Evolutionary conservation across 2,113 vertebrate species (phyloP), one percentile per base, ranked within the genome.

Genomic region (Sinocyclocheilus maitianheensis): DNA sequence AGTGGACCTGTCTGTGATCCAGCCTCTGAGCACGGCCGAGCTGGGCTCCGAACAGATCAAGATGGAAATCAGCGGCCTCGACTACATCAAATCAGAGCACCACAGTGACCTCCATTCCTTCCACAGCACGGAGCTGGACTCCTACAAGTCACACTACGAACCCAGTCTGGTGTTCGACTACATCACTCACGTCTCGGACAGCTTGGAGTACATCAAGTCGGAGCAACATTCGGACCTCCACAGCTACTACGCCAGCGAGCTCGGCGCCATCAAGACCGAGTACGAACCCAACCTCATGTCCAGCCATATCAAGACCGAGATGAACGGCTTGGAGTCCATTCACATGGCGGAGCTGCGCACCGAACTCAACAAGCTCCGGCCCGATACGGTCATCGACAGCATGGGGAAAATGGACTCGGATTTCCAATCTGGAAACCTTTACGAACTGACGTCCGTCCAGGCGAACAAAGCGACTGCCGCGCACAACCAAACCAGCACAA

Each of bases 1-100:
- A 0, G 94, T 96, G 72, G 95, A 96, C 88, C 91, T 96, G 84
- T 95, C 95, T 0, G 93, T 95, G 90, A 96, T 96, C 90, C 94
- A 95, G 91, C 91, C 94, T 0, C 92, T 96, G 81, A 94, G 94
- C 87, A 96, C 94, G 0, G 95, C 95, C 0, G 94, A 95, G 87
- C 92, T 96, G 89, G 94, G 94, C 72, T 92, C 92, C 1, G 94
- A 95, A 16, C 94, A 95, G 90, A 94, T 96, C 90, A 93, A 95
- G 91, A 96, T 96, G 95, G 95, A 96, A 91, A 95, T 96, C 93
- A 95, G 94, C 43, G 95, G 95, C 43, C 91, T 96, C 1, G 95
- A 96, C 87, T 96, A 96, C 92, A 96, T 96, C 87, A 96, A 95
- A 88, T 94, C 95, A 0, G 95, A 95, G 89, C 95, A 94, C 34